Conservation (phyloP, 2,888 invertebrate genomes). For the Torymus tubicola region DNA sequence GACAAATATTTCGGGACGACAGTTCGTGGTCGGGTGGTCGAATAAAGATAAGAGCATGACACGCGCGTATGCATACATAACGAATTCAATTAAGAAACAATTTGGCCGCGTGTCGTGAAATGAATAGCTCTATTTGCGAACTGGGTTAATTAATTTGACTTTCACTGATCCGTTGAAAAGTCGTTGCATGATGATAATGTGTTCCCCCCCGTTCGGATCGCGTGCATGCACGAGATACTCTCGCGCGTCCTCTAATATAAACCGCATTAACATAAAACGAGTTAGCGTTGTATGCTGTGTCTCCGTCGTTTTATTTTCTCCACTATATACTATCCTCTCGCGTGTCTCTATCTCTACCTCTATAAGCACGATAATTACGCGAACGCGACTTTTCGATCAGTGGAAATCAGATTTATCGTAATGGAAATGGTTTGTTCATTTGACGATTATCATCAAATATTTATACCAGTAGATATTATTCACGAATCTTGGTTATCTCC, state of each 20-base stretch:
- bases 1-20: background rate
- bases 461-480: too few species aligned
- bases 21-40: background rate
- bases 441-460: too few species aligned
- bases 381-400: background rate
- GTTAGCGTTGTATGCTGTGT: background rate
- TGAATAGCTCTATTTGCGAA: slow-evolving; percentile 13
- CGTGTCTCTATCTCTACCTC: too few species aligned
- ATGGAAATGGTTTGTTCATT: too few species aligned
- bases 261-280: slow-evolving; percentile 14
- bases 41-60: background rate
- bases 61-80: too few species aligned
- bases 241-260: slow-evolving; percentile 19
- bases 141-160: slow-evolving; percentile 40
- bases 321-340: too few species aligned
- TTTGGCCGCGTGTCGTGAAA: slow-evolving; percentile 1
- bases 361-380: too few species aligned
- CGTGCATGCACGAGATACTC: slow-evolving; percentile 3
- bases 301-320: too few species aligned
- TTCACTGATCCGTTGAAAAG: background rate
- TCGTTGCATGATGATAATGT: slow-evolving; percentile 18
- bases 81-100: slow-evolving; percentile 6
- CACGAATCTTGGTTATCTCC: too few species aligned
- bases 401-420: too few species aligned
- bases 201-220: background rate